Evolutionary conservation across 2,888 invertebrate genomes (phyloP).

Genomic region (Psylliodes chrysocephalus): DNA sequence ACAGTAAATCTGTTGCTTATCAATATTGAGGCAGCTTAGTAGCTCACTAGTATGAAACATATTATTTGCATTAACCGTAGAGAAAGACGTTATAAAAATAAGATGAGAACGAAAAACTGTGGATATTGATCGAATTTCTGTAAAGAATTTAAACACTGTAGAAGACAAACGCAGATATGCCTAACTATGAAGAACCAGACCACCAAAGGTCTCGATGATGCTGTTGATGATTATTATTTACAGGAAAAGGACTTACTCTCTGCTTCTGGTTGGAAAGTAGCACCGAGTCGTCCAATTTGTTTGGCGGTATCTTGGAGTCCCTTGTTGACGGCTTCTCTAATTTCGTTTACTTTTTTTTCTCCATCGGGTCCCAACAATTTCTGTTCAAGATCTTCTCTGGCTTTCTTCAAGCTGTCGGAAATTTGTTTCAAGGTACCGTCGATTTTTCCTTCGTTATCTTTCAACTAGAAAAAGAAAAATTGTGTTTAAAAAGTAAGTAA

Average conservation of each 20-base stretch:
- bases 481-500: no score
- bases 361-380: slow-evolving; percentile 57
- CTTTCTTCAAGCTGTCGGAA: slow-evolving; percentile 52
- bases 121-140: neutral
- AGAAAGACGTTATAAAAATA: neutral
- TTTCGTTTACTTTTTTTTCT: slow-evolving; percentile 55
- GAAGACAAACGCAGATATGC: neutral
- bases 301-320: slow-evolving; percentile 54
- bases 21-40: no score
- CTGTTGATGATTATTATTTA: neutral
- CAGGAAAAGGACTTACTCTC: slow-evolving; percentile 56
- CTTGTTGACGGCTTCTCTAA: slow-evolving; percentile 56
- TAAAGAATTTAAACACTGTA: neutral
- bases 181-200: no score
- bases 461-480: slow-evolving; percentile 31
- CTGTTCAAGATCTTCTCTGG: slow-evolving; percentile 52
- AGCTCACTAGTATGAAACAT: neutral
- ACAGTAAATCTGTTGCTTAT: no score
- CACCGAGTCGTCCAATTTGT: slow-evolving; percentile 56
- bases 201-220: no score
- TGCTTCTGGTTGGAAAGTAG: slow-evolving; percentile 57
- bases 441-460: slow-evolving; percentile 52
- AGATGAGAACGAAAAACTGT: neutral
- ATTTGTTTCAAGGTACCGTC: slow-evolving; percentile 55
- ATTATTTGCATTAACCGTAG: neutral